phyloP scores from a whole-genome alignment of 1,140 invertebrate genomes.

The Listronotus oregonensis region DNA sequence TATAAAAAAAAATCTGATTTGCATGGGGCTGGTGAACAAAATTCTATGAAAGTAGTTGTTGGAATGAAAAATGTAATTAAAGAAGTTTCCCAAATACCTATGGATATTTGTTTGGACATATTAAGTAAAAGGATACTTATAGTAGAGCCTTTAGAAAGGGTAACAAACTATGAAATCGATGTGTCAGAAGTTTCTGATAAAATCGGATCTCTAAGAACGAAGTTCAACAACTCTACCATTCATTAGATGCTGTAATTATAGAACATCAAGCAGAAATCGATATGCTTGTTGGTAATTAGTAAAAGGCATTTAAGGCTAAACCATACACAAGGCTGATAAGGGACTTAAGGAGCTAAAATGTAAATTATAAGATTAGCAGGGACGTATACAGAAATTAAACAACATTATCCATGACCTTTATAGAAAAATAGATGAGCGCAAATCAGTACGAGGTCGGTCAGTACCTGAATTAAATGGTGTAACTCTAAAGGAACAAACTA shows the following conservation, averaged over 20 bases:
- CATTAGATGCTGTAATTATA: conserved; percentile 31
- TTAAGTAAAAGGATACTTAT: conserved; percentile 38
- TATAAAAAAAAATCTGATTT: no score
- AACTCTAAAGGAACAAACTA: conserved; percentile 43
- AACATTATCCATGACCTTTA: conserved; percentile 38
- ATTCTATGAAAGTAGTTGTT: conserved; percentile 35
- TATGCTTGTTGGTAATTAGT: conserved; percentile 24
- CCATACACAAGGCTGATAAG: conserved; percentile 19
- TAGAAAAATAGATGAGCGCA: conserved; percentile 42
- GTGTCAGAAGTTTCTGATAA: conserved; percentile 35
- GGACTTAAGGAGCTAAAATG: conserved; percentile 39
- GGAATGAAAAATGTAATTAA: conserved; percentile 45
- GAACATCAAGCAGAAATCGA: conserved; percentile 43
- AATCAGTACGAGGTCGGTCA: conserved; percentile 36
- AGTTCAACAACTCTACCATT: conserved; percentile 38
- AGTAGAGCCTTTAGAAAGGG: conserved; percentile 43
- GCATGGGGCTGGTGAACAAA: conserved; percentile 36
- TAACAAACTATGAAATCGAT: conserved; percentile 39
- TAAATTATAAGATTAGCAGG: conserved; percentile 40
- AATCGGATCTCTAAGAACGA: conserved; percentile 39
- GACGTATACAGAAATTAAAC: conserved; percentile 36
- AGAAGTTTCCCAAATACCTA: conserved; percentile 40
- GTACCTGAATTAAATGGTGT: conserved; percentile 40
- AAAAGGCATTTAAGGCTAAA: conserved; percentile 38
- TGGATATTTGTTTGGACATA: conserved; percentile 44